A percentile compares a stretch with the other conserved stretches of the same genome.
phyloP scores from a whole-genome alignment of 2,797 vertebrate genomes.

The Octomys mimax region DNA sequence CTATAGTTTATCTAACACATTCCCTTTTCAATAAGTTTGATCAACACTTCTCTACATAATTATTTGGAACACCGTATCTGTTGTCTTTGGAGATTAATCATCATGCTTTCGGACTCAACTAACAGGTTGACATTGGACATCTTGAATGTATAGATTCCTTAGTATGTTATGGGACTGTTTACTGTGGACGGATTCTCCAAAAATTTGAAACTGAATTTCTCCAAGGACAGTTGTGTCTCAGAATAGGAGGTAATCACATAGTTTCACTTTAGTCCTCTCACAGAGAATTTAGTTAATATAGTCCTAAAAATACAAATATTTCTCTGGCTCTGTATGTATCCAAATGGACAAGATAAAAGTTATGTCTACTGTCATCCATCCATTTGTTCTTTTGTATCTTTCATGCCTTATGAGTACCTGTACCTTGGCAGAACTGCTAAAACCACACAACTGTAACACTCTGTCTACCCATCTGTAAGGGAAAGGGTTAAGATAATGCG shows the following conservation, averaged over 20 bases:
- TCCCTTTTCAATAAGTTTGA: constrained; percentile 11
- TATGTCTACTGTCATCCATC: neutral
- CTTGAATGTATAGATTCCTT: constrained; percentile 69
- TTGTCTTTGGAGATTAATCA: constrained; percentile 53
- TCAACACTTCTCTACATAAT: constrained; percentile 43
- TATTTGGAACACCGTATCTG: constrained; percentile 1
- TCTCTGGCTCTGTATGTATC: neutral
- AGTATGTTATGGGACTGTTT: constrained; percentile 55
- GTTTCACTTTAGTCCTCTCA: neutral
- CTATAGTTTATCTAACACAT: neutral
- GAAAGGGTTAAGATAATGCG: neutral
- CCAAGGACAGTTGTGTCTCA: neutral
- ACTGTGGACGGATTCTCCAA: constrained; percentile 35
- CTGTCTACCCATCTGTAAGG: neutral
- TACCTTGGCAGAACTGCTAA: neutral
- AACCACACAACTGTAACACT: neutral
- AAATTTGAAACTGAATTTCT: constrained; percentile 27
- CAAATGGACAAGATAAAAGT: neutral
- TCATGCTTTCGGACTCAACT: constrained; percentile 5
- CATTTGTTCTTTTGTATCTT: neutral
- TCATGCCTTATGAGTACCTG: neutral
- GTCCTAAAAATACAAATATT: neutral
- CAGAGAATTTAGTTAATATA: neutral
- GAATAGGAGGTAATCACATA: neutral
- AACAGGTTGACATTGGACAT: constrained; percentile 47